Base-by-base conservation (phyloP, 2,113 vertebrate genomes). In the Lagopus muta region DNA sequence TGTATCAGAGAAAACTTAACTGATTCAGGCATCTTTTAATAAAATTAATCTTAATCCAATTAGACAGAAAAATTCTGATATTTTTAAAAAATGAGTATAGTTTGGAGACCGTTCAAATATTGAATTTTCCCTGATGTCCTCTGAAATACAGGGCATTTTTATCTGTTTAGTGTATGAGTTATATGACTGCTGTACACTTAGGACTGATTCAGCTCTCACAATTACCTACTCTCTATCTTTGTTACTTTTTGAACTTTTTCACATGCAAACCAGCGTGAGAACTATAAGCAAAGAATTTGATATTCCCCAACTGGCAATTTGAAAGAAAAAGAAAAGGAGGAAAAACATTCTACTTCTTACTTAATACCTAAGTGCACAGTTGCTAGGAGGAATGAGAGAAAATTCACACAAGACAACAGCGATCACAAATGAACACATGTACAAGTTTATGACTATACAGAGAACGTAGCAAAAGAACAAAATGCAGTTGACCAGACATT, bases 41-140 rank as follows among this genome's bases (percentile, higher is more conserved):
- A 97, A 97, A 97, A 90, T 95, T 95, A 88, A 96, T 96, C 92
- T 96, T 98, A 97, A 98, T 97, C 93, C 92, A 97, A 97, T 97
- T 97, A 97, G 94, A 91, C 95, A 98, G 95, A 95, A 97, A 93
- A 93, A 83, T 88, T 96, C 82, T 95, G 82, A 96, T 94, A 95
- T 88, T 87, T 92, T 93, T 86, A 96, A 78, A 24, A 92, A 95
- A 95, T 82, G 40, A 61, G 81, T 97, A 86, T 80, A 94, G 52
- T 94, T 88, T 92, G 90, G 74, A 97, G 32, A 8, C 34, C 16
- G 91, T 96, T 95, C 77, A 93, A 97, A 65, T 50, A 86, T 30
- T 92, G 86, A 82, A 36, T 60, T 85, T 88, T 94, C 81, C 72
- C 60, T n/a, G 57, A 82, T 70, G 58, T 83, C 61, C 92, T 93